Evolutionary conservation across 1,140 invertebrate genomes (phyloP), one percentile per base, ranked within the genome.

Genomic region (Solen grandis): DNA sequence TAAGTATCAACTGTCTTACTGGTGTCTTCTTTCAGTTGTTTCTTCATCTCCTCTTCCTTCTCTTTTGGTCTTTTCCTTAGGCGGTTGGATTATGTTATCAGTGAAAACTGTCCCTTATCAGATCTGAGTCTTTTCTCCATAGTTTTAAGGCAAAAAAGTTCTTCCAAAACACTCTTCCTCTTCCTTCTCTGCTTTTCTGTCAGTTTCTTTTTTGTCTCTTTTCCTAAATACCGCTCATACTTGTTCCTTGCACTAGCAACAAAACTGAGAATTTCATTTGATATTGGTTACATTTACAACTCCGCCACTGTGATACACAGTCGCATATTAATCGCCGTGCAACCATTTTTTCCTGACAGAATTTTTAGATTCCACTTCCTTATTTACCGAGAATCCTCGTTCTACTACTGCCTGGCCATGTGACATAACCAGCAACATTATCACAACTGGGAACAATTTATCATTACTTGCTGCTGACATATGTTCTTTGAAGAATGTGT

Each of bases 361-460:
- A 19, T 66, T 66, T 66, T 66, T 38, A 4, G 46, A 33, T 27
- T 46, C 22, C 10, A 85, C 50, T 41, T 85, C 70, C 46, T 84
- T 85, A 52, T 87, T 87, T 16, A 85, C 46, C 19, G 79, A 86
- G 63, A 88, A 88, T 2, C 86, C 86, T 22, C 84, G 38, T 62
- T 87, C 84, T 19, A 87, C 86, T 35, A 50, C n/a, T n/a, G 86
- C 85, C n/a, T 88, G 70, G 2, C 86, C 85, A 86, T 88, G 85
- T 14, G 79, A 85, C 41, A 88, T 79, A 25, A 83, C 22, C 16
- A 88, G 59, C 0, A 86, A n/a, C 19, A 70, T 54, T 27, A 66
- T 75, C 2, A 85, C 68, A 22, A 88, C 63, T 19, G 14, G 33
- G 70, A 66, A 81, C n/a, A n/a, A n/a, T n/a, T n/a, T n/a, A n/a